Base-by-base conservation (phyloP, 1,140 invertebrate genomes). In the Laupala kohalensis region DNA sequence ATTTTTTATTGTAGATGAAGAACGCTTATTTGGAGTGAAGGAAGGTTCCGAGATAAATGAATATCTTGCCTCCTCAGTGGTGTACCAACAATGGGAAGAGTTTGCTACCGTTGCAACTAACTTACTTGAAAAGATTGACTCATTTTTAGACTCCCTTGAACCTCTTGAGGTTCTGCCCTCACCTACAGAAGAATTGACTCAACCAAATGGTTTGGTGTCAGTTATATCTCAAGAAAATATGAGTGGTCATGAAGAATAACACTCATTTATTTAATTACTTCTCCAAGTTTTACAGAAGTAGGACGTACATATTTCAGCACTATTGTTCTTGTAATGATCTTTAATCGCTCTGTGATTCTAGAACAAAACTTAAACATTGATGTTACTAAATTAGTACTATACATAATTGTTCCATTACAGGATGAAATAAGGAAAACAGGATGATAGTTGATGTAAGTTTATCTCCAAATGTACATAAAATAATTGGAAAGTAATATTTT, bases 101-200 rank as follows among this genome's bases (percentile, higher is more conserved):
- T 88, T 88, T 79, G 86, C 87, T 6, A 78, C 80, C 73, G 86
- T 88, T 5, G 86, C 86, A 25, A 86, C 86, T 13, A 86, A 87
- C 78, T 78, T 88, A 63, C 76, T 88, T 25, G 86, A 88, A 75
- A 78, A 78, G 71, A 79, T 82, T 30, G 79, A 81, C 64, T 69
- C 77, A 4, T 77, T 76, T 67, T 67, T 78, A 19, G 76, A 78
- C 62, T 72, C 74, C 15, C 15, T 72, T n/a, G 71, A 73, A n/a
- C 37, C 67, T 5, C 64, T 65, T 19, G 70, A 71, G 65, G 67
- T 53, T 9, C 37, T 53, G 9, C 37, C 37, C 9, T 66, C 37
- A 13, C 37, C 37, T 13, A 53, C 19, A 13, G 37, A 53, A 53
- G 37, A 53, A 19, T 19, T 53, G 9, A 9, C 37, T 2, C 9